Evolutionary conservation across 2,888 invertebrate genomes (phyloP).

Genomic region (Drosophila yooni): DNA sequence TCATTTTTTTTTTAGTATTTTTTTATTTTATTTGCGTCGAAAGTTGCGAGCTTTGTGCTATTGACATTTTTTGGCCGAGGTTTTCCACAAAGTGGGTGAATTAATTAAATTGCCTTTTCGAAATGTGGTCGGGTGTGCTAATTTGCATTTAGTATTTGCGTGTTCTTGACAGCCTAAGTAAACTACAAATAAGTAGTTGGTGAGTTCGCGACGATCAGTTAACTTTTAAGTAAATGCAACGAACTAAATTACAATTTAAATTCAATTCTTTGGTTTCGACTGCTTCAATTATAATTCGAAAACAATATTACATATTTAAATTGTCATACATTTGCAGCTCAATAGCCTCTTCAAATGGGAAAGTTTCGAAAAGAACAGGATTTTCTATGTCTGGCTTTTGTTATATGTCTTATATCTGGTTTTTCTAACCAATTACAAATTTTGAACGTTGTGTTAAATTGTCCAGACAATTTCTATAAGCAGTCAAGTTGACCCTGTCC

Average conservation of each 20-base stretch:
- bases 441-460: conserved; percentile 17
- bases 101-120: conserved; percentile 54
- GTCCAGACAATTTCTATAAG: conserved; percentile 2
- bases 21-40: conserved; percentile 37
- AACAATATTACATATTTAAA: too few relatives aligned
- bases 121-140: neutral
- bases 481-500: neutral
- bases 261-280: neutral
- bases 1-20: conserved; percentile 32
- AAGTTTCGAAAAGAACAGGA: too few relatives aligned
- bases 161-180: conserved; percentile 25
- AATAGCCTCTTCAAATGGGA: too few relatives aligned
- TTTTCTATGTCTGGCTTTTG: too few relatives aligned
- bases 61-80: conserved; percentile 60
- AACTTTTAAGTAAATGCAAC: neutral
- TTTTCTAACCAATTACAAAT: neutral
- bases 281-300: too few relatives aligned
- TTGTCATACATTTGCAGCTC: too few relatives aligned
- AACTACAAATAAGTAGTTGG: neutral
- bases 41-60: conserved; percentile 52
- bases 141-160: conserved; percentile 47
- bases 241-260: neutral
- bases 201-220: conserved; percentile 5
- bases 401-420: too few relatives aligned
- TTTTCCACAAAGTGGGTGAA: conserved; percentile 49